Conservation (phyloP, 1,140 invertebrate genomes). For the Vanessa atalanta region DNA sequence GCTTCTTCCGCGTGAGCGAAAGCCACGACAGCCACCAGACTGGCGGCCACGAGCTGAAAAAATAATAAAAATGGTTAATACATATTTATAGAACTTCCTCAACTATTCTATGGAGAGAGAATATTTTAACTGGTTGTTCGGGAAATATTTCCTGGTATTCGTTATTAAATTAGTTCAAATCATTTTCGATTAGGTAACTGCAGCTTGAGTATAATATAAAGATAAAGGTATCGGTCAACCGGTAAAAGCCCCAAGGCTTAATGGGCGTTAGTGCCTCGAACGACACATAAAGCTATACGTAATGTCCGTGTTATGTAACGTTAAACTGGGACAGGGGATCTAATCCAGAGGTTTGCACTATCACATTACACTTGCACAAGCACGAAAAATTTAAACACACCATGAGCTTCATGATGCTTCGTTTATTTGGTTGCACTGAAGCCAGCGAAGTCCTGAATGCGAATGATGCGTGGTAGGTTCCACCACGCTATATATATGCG, state of each 20-base stretch:
- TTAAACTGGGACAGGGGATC: conserved; percentile 47
- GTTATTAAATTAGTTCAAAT: conserved; percentile 22
- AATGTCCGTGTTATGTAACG: conserved; percentile 60
- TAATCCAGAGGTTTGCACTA: conserved; percentile 53
- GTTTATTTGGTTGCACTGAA: conserved; percentile 79
- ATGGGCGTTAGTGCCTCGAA: conserved; percentile 10
- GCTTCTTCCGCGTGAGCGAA: conserved; percentile 77
- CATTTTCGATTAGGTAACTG: conserved; percentile 27
- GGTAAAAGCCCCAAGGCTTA: conserved; percentile 24
- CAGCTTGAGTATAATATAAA: conserved; percentile 14
- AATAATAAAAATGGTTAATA: conserved; percentile 38
- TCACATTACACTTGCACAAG: conserved; percentile 54
- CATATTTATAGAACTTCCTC: neutral
- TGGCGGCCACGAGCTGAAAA: conserved; percentile 79
- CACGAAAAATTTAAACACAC: conserved; percentile 68
- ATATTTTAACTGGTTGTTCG: conserved; percentile 28
- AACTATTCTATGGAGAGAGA: conserved; percentile 46
- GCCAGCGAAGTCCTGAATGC: conserved; percentile 79
- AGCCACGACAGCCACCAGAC: conserved; percentile 82
- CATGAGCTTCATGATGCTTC: conserved; percentile 81
- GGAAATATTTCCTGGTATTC: conserved; percentile 11
- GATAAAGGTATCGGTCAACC: conserved; percentile 27
- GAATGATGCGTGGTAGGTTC: conserved; percentile 76
- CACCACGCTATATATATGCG: conserved; percentile 77
- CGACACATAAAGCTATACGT: conserved; percentile 26